Conservation (phyloP, 2,113 vertebrate species). For the Catharus minimus region DNA sequence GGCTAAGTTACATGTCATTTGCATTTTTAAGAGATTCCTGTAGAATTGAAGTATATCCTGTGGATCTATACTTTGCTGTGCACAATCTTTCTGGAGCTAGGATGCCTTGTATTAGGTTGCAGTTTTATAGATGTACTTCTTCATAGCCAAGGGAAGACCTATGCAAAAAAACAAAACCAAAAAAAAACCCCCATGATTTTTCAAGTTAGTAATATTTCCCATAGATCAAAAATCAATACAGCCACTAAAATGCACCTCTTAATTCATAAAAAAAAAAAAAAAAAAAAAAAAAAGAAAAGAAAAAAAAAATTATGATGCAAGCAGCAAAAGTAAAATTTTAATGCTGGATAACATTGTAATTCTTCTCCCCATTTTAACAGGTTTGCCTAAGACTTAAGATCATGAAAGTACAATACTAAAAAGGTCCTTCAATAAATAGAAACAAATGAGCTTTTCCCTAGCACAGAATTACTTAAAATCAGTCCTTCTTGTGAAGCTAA, state of each 20-base stretch:
- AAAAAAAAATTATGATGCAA: neutral
- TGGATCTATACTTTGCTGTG: neutral
- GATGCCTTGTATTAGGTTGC: neutral
- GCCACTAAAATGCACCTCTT: neutral
- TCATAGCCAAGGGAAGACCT: neutral
- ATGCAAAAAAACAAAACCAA: neutral
- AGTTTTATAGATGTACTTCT: neutral
- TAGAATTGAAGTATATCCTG: neutral
- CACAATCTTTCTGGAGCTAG: neutral
- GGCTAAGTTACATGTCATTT: neutral
- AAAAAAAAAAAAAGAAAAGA: neutral
- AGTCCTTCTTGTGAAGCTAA: slow-evolving; percentile 75
- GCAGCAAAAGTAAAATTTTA: neutral
- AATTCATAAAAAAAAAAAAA: neutral
- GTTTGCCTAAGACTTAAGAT: slow-evolving; percentile 65
- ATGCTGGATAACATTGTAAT: slow-evolving; percentile 39
- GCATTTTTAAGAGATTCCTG: neutral
- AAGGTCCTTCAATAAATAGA: slow-evolving; percentile 73
- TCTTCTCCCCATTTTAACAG: slow-evolving; percentile 24
- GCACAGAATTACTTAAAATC: slow-evolving; percentile 70
- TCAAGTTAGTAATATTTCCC: neutral
- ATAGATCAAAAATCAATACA: neutral
- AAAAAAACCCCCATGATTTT: neutral
- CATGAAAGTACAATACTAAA: slow-evolving; percentile 70
- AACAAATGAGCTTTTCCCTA: slow-evolving; percentile 74